These are phyloP conservation scores for Lacanobia wlatinum DNA, from an alignment of 2,888 invertebrate genomes.

Conservation along the genomic window DNA sequence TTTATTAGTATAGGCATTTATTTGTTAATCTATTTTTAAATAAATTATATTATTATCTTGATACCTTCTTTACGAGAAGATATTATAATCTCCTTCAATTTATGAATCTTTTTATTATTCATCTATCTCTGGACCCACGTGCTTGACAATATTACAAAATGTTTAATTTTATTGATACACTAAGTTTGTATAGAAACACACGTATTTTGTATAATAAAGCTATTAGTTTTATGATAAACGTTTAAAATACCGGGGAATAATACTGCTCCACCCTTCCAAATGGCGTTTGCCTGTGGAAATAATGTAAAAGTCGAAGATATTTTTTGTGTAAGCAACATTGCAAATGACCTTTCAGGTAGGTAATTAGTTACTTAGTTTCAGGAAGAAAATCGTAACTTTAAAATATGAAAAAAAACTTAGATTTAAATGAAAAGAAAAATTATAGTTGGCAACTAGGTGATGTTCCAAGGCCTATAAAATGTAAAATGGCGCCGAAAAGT, in stretches of 20 bases:
- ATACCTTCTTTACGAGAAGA: slow-evolving; percentile 33
- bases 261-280: slow-evolving; percentile 70
- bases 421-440: not conserved
- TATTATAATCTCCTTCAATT: slow-evolving; percentile 15
- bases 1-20: slow-evolving; percentile 20
- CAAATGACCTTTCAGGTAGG: slow-evolving; percentile 41
- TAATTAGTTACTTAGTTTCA: not conserved
- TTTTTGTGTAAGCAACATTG: slow-evolving; percentile 53
- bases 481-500: slow-evolving; percentile 39
- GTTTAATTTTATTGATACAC: slow-evolving; percentile 66
- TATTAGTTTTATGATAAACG: slow-evolving; percentile 70
- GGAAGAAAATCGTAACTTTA: slow-evolving; percentile 1
- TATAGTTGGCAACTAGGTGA: slow-evolving; percentile 17
- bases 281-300: slow-evolving; percentile 53
- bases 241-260: slow-evolving; percentile 54
- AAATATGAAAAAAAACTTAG: slow-evolving; percentile 5
- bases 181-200: slow-evolving; percentile 80
- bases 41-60: slow-evolving; percentile 20
- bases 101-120: not conserved
- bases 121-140: slow-evolving; percentile 52
- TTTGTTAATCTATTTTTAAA: slow-evolving; percentile 22
- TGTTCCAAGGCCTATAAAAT: slow-evolving; percentile 21
- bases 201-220: slow-evolving; percentile 81
- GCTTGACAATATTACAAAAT: slow-evolving; percentile 51
- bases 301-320: slow-evolving; percentile 52